Conservation (phyloP, 2,888 invertebrate species). For the Portevinia maculata region DNA sequence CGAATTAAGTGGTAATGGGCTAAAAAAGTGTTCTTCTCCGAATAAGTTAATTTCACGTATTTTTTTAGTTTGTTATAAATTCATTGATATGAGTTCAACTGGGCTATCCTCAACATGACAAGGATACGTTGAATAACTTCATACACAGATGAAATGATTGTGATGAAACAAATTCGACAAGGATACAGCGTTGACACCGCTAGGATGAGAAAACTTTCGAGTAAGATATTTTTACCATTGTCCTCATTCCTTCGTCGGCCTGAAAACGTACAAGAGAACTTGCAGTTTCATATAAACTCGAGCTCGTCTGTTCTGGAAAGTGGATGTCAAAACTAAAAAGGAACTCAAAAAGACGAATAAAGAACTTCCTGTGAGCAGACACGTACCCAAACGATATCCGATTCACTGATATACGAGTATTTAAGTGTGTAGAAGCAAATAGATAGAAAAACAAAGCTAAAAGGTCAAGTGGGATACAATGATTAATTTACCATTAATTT, state of each 20-base stretch:
- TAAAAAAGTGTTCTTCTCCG: not conserved
- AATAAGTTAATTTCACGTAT: not conserved
- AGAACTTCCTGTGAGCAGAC: not conserved
- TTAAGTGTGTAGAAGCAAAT: not conserved
- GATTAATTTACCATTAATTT: constrained; percentile 1
- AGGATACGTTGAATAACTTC: not conserved
- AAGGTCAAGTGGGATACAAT: not conserved
- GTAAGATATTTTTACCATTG: not conserved
- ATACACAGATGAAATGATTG: no score
- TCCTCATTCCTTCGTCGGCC: not conserved
- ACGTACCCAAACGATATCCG: not conserved
- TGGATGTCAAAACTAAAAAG: not conserved
- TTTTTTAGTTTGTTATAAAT: not conserved
- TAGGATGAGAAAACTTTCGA: not conserved
- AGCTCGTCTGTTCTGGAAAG: not conserved
- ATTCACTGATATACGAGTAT: not conserved
- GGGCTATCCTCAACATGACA: not conserved
- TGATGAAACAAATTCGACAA: not conserved
- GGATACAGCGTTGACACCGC: not conserved
- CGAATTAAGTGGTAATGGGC: not conserved
- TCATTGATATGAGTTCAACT: not conserved
- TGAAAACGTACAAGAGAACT: not conserved
- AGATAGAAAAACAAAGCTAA: not conserved
- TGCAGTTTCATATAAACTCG: not conserved
- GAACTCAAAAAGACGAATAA: not conserved